Conservation (phyloP, 2,797 vertebrate species). For the Cirrhinus molitorella region DNA sequence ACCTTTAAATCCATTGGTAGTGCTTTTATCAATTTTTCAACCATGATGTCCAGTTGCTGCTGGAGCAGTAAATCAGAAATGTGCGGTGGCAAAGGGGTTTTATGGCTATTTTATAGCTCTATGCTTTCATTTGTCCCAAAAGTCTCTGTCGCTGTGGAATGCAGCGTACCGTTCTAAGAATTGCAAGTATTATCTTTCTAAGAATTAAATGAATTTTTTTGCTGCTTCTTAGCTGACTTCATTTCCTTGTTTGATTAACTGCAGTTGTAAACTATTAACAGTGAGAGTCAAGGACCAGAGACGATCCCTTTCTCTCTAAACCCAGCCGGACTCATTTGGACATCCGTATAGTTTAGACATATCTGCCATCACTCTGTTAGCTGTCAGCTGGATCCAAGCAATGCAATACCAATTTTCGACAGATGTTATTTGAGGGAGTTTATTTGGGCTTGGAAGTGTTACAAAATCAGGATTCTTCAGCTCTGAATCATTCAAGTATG, state of each 20-base stretch:
- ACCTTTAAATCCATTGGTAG: not conserved
- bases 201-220: slow-evolving; percentile 20
- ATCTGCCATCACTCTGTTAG: slow-evolving; percentile 35
- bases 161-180: slow-evolving; percentile 22
- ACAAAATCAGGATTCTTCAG: slow-evolving; percentile 37
- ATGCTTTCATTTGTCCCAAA: slow-evolving; percentile 17
- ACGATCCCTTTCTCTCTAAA: slow-evolving; percentile 25
- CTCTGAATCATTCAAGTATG: slow-evolving; percentile 42
- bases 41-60: not conserved
- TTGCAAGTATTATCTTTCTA: slow-evolving; percentile 22
- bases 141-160: slow-evolving; percentile 43
- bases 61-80: slow-evolving; percentile 18
- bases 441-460: slow-evolving; percentile 45
- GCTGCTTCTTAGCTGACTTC: not conserved
- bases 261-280: slow-evolving; percentile 30
- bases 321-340: slow-evolving; percentile 13
- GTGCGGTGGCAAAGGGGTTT: not conserved
- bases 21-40: slow-evolving; percentile 6
- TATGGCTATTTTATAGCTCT: not conserved
- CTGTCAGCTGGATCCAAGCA: slow-evolving; percentile 42
- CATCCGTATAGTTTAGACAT: slow-evolving; percentile 34
- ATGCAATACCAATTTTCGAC: slow-evolving; percentile 32
- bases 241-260: not conserved
- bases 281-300: slow-evolving; percentile 18
- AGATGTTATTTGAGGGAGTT: slow-evolving; percentile 50